Percentiles rank a stretch among this genome's conserved stretches.
Evolutionary conservation across 2,797 vertebrate genomes (phyloP).

Genomic region (Spinus olivaceus): DNA sequence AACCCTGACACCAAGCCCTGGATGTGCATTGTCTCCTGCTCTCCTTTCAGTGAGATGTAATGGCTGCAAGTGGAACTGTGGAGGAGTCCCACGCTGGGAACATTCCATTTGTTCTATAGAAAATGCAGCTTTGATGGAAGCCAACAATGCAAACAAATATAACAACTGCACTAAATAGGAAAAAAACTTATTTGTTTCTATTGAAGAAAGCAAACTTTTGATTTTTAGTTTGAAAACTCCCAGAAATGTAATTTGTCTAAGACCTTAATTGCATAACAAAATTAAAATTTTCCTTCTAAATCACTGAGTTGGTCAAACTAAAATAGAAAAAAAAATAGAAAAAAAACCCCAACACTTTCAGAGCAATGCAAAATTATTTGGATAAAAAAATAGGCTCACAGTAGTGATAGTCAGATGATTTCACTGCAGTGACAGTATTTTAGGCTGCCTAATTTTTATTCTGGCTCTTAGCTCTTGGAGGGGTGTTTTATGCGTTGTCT

Average conservation of each 20-base stretch:
- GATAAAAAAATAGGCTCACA: background rate
- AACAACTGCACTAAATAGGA: background rate
- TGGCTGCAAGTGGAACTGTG: background rate
- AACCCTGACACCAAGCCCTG: background rate
- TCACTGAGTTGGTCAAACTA: background rate
- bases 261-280: background rate
- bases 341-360: background rate
- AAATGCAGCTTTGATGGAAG: background rate
- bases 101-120: background rate
- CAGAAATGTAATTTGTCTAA: background rate
- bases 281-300: background rate
- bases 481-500: background rate
- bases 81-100: background rate
- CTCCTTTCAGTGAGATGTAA: background rate
- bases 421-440: background rate
- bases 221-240: background rate
- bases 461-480: background rate
- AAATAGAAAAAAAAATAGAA: background rate
- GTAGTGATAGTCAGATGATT: background rate
- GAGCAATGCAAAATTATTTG: accelerated
- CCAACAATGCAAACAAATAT: background rate
- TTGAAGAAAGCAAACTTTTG: background rate
- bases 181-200: background rate
- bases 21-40: background rate
- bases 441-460: background rate